Evolutionary conservation across 2,113 vertebrate genomes (phyloP).

Genomic region (Hemibagrus wyckioides): DNA sequence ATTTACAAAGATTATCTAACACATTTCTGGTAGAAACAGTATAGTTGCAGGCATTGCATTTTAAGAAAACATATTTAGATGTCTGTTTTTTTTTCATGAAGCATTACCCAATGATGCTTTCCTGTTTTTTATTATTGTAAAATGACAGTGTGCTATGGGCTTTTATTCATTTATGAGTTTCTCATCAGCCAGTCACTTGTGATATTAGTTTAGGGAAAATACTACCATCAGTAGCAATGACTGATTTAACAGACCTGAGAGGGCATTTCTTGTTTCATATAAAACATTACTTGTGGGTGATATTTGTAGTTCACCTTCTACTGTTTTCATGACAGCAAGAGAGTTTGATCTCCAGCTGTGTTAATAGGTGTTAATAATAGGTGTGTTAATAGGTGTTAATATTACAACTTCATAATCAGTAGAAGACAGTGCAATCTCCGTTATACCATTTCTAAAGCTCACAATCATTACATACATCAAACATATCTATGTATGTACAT

Average conservation of each 20-base stretch:
- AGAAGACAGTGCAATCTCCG: neutral
- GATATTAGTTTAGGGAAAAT: neutral
- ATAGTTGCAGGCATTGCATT: neutral
- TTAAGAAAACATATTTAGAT: neutral
- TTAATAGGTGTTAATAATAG: neutral
- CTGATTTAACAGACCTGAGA: neutral
- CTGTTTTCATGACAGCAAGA: neutral
- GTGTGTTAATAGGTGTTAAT: too few species aligned
- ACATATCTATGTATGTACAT: too few species aligned
- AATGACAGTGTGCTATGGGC: neutral
- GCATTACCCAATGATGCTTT: neutral
- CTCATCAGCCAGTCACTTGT: neutral
- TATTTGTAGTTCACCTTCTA: neutral
- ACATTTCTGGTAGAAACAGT: neutral
- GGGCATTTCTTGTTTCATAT: neutral
- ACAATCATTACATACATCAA: neutral
- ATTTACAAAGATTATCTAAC: neutral
- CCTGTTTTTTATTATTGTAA: neutral
- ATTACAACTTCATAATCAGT: neutral
- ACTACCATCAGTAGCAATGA: neutral
- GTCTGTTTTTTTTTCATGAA: neutral
- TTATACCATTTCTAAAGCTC: neutral
- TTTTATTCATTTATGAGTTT: neutral
- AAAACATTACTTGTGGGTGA: neutral
- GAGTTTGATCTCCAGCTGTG: neutral